Base-by-base conservation (phyloP, 2,888 invertebrate species). In the Ditula angustiorana region DNA sequence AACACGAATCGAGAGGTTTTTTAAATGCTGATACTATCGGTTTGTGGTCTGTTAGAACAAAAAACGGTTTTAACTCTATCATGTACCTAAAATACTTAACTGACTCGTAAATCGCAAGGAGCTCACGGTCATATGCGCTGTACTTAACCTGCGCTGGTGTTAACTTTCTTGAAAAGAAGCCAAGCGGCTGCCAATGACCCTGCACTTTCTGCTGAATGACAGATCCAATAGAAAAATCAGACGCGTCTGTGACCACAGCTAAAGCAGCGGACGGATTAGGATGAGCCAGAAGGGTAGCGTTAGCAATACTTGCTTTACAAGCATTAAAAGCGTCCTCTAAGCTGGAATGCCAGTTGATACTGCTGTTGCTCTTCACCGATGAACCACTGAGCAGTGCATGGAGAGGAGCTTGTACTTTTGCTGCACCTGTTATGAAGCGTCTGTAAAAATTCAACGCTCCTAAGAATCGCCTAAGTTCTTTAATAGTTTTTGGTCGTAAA, bases 41-140 rank as follows among this genome's bases (percentile, higher is more conserved):
- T n/a, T n/a, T n/a, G n/a, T n/a, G n/a, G n/a, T n/a, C n/a, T n/a
- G n/a, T n/a, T n/a, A n/a, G n/a, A n/a, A n/a, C n/a, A n/a, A n/a
- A n/a, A n/a, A n/a, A n/a, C n/a, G n/a, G n/a, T n/a, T n/a, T n/a
- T n/a, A n/a, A n/a, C n/a, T n/a, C n/a, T n/a, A n/a, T n/a, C n/a
- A n/a, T n/a, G n/a, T n/a, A n/a, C n/a, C n/a, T n/a, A n/a, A n/a
- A n/a, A n/a, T n/a, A n/a, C n/a, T n/a, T n/a, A n/a, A n/a, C n/a
- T n/a, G n/a, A n/a, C n/a, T n/a, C n/a, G n/a, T n/a, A 33, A 11
- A 76, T 75, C 0, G 80, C 81, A 5, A 79, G 70, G 0, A 87
- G 71, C 69, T 83, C 81, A n/a, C 56, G 46, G 61, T 86, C 81
- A 63, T 82, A 84, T 3, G 76, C 69, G 49, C 74, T 68, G 78